A percentile compares a stretch with the other conserved stretches of the same genome.
phyloP scores from a whole-genome alignment of 2,888 invertebrate species.

The Clunio marinus region DNA sequence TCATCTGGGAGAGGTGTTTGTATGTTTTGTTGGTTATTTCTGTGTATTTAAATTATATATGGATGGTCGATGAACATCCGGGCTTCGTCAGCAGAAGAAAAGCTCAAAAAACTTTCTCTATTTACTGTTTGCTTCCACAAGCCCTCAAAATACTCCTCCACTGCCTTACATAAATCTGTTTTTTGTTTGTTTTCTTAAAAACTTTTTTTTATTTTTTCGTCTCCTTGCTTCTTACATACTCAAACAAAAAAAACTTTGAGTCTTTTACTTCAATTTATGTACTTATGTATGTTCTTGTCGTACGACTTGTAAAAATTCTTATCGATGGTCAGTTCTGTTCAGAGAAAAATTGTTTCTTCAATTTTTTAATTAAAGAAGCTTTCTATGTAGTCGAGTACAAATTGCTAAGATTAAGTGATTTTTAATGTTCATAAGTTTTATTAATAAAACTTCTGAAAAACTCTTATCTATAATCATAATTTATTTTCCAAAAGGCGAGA shows the following conservation, averaged over 20 bases:
- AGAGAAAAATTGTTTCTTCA: neutral
- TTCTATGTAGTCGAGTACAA: neutral
- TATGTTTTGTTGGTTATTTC: too few species aligned
- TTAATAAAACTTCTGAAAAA: neutral
- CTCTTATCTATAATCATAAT: neutral
- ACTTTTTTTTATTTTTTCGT: neutral
- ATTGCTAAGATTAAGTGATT: slow-evolving; percentile 17
- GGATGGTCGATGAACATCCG: too few species aligned
- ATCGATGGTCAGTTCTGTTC: slow-evolving; percentile 9
- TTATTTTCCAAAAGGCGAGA: neutral
- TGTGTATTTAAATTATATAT: too few species aligned
- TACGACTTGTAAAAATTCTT: neutral
- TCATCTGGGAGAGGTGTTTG: too few species aligned
- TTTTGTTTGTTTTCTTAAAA: neutral
- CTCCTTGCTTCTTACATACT: neutral
- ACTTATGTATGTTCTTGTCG: too few species aligned
- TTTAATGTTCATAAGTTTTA: neutral
- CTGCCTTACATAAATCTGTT: neutral
- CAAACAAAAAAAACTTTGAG: neutral
- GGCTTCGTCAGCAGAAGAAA: too few species aligned
- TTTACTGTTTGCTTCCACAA: too few species aligned
- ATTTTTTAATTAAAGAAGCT: neutral
- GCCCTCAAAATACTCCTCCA: too few species aligned
- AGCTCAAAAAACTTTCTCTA: neutral
- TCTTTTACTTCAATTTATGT: too few species aligned